Conservation (phyloP, 2,888 invertebrate species). For the Andrena dorsata region DNA sequence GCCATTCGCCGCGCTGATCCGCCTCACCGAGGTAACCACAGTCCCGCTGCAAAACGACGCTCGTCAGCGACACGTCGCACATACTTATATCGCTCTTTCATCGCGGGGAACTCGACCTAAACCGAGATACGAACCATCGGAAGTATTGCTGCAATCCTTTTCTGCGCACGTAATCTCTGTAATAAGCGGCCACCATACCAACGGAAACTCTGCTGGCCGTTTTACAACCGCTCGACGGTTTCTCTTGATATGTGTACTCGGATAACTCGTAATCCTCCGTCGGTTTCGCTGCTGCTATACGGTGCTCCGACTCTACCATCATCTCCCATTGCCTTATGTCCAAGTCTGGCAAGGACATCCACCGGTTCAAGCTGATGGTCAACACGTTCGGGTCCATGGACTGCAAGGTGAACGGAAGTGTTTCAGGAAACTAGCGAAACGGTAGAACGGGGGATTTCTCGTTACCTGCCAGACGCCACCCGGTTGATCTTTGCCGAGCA, state of each 20-base stretch:
- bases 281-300: constrained; percentile 45
- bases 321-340: constrained; percentile 86
- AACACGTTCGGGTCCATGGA: constrained; percentile 92
- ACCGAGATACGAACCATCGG: constrained; percentile 72
- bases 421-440: neutral
- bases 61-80: too few species aligned
- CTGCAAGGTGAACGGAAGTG: constrained; percentile 74
- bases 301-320: constrained; percentile 69
- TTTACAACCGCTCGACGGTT: constrained; percentile 72
- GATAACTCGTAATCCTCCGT: constrained; percentile 11
- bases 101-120: neutral
- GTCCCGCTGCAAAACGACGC: constrained; percentile 80
- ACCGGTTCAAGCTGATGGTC: constrained; percentile 93
- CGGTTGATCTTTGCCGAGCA: constrained; percentile 93
- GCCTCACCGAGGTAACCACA: constrained; percentile 86
- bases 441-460: constrained; percentile 18
- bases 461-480: constrained; percentile 95
- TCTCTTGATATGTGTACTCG: constrained; percentile 77
- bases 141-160: constrained; percentile 89
- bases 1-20: constrained; percentile 55
- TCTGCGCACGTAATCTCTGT: constrained; percentile 90
- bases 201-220: constrained; percentile 87
- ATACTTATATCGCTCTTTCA: too few species aligned
- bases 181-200: constrained; percentile 91
- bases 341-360: constrained; percentile 93